Base-by-base conservation (phyloP, 2,113 vertebrate species). In the Pygoscelis adeliae region DNA sequence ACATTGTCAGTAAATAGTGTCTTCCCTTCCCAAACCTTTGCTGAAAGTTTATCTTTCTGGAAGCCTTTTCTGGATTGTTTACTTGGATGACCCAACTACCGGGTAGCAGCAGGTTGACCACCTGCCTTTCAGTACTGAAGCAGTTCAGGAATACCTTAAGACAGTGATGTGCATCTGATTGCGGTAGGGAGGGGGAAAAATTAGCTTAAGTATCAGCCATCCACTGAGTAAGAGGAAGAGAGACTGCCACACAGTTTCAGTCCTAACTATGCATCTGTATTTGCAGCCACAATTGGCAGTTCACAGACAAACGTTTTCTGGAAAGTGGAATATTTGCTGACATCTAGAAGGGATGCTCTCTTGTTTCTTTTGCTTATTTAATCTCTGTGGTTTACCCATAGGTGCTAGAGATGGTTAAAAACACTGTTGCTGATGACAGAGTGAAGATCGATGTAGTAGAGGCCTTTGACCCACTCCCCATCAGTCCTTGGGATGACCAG, bases 401-500 rank as follows among this genome's bases (percentile, higher is more conserved):
- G 99, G 99, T 99, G 67, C 70, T 99, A 67, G 98, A 99, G 73
- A 40, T 98, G 15, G 93, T 99, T 56, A 95, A 97, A 65, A 98
- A 80, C 36, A 99, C 82, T 3, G 92, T 99, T 66, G 98, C 98
- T 26, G 99, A 99, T 56, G 96, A 99, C 50, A 98, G 99, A 85
- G 99, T 99, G 80, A 98, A 98, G 89, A 94, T 99, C 2, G 98
- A 99, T 8, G 96, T 99, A 15, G 59, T 99, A 13, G 10, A 82
- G 6, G 98, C 99, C 22, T 98, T 99, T 93, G 99, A 99, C 79
- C 99, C 99, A 1, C 95, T 98, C 26, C 99, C 99, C 3, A 5
- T 99, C 97, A 99, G 99, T 80, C 98, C 99, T 4, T 98, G 96
- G 81, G 98, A 99, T 73, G 98, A 99, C 59, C 97, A 96, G 56